Base-by-base conservation (phyloP, 2,113 vertebrate species). In the Pteropus alecto region DNA sequence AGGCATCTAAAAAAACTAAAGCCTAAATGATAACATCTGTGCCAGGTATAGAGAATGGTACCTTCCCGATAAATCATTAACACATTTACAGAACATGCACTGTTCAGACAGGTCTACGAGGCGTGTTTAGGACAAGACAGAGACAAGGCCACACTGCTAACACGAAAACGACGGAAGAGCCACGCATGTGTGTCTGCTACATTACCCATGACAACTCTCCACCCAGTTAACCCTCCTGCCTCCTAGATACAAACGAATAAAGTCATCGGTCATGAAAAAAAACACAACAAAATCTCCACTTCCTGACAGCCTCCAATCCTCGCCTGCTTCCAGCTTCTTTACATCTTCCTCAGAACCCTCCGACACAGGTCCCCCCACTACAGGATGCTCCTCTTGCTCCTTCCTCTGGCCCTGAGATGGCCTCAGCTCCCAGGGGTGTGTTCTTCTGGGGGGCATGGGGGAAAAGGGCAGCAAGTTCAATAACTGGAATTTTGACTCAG, bases 1-100 rank as follows among this genome's bases (percentile, higher is more conserved):
- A 84, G 61, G 38, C n/a, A 84, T 54, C 24, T 38, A 18, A 63
- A 88, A 92, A 83, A 95, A 33, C 30, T 41, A 58, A 61, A 46
- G 18, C n/a, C 15, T 82, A 88, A 73, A 74, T 13, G 74, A 56
- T 78, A 91, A 92, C 84, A 92, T 87, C 92, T 87, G 48, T 82
- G 43, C 24, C 65, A 92, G 43, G 63, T 83, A 46, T 26, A 24
- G 26, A 58, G 41, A 19, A 60, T 43, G 14, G 13, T 41, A 71
- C 28, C 19, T 78, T 70, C 58, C 46, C n/a, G 19, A 2, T 51
- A 24, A 12, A 6, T 22, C 79, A 60, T 38, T 78, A 78, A 48
- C 33, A 8, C n/a, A 2, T 41, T 93, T 18, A 22, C n/a, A 41
- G 35, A 51, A 60, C 26, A 35, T 10, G 11, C 1, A 11, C 2